A percentile compares a stretch with the other conserved stretches of the same genome.
Evolutionary conservation across 2,888 invertebrate genomes (phyloP).

Genomic region (Melanophora roralis): DNA sequence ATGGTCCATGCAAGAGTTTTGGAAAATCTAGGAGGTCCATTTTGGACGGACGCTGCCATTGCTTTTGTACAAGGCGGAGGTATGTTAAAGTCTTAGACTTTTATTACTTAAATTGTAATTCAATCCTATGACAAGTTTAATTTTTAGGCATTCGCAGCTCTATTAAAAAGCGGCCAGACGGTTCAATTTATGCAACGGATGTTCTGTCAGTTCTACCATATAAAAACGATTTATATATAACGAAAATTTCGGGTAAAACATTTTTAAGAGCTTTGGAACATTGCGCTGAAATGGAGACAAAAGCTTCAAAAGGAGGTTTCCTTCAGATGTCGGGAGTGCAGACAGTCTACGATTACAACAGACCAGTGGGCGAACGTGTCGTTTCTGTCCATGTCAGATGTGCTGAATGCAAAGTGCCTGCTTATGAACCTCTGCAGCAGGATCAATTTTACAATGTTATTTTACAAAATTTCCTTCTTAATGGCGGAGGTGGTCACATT

Average conservation of each 20-base stretch:
- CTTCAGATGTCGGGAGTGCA: too few relatives aligned
- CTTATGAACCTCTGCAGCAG: slow-evolving; percentile 79
- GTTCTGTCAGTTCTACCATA: slow-evolving; percentile 87
- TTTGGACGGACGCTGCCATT: slow-evolving; percentile 89
- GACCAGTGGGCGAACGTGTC: too few relatives aligned
- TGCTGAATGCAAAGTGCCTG: slow-evolving; percentile 81
- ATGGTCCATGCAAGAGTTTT: slow-evolving; percentile 80
- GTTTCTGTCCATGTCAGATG: slow-evolving; percentile 81
- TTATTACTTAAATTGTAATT: background rate
- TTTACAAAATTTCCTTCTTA: slow-evolving; percentile 70
- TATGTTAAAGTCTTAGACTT: background rate
- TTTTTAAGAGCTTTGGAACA: slow-evolving; percentile 84
- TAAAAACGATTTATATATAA: slow-evolving; percentile 82
- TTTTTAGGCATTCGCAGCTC: slow-evolving; percentile 81
- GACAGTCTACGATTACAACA: too few relatives aligned
- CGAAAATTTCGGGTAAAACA: slow-evolving; percentile 82
- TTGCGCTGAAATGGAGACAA: slow-evolving; percentile 79
- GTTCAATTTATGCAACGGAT: slow-evolving; percentile 84
- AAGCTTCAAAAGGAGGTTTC: slow-evolving; percentile 66
- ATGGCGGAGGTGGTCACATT: background rate
- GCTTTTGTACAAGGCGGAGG: slow-evolving; percentile 87
- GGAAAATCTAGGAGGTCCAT: slow-evolving; percentile 71
- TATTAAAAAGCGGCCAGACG: slow-evolving; percentile 79
- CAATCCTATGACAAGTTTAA: background rate
- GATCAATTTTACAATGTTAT: slow-evolving; percentile 82